Percentiles rank a stretch among this genome's conserved stretches.
Evolutionary conservation across 2,888 invertebrate species (phyloP).

Genomic region (Tipula helvola): DNA sequence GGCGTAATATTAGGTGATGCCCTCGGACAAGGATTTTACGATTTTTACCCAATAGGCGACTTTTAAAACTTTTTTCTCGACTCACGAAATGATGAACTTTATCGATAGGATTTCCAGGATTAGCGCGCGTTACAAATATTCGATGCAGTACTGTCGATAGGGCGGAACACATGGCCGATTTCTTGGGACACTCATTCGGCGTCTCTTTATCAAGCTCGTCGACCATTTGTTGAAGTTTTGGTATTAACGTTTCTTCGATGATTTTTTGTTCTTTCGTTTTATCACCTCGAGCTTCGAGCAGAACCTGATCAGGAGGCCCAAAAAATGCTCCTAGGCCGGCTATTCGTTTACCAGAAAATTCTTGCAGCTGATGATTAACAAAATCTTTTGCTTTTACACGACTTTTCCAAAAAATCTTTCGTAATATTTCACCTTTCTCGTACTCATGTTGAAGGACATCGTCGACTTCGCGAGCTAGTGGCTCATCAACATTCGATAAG

Average conservation of each 20-base stretch:
- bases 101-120: constrained; percentile 47
- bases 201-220: constrained; percentile 51
- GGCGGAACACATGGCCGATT: constrained; percentile 54
- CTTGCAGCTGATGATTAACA: constrained; percentile 33
- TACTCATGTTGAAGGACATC: constrained; percentile 69
- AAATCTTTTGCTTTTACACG: constrained; percentile 46
- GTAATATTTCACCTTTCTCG: constrained; percentile 80
- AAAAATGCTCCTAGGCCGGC: constrained; percentile 83
- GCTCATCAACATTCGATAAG: constrained; percentile 46
- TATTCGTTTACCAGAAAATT: constrained; percentile 69
- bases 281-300: constrained; percentile 69
- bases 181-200: constrained; percentile 47
- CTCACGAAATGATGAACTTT: constrained; percentile 73
- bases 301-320: constrained; percentile 70
- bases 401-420: constrained; percentile 83
- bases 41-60: constrained; percentile 53
- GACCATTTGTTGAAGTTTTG: constrained; percentile 54
- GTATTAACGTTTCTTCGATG: constrained; percentile 58
- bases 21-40: constrained; percentile 67
- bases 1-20: constrained; percentile 79
- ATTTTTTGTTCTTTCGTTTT: constrained; percentile 62
- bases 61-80: constrained; percentile 66
- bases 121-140: constrained; percentile 54
- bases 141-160: constrained; percentile 69
- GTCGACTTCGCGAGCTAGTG: constrained; percentile 80